Base-by-base conservation (phyloP, 2,797 vertebrate genomes). In the Brachyalestes nurse region DNA sequence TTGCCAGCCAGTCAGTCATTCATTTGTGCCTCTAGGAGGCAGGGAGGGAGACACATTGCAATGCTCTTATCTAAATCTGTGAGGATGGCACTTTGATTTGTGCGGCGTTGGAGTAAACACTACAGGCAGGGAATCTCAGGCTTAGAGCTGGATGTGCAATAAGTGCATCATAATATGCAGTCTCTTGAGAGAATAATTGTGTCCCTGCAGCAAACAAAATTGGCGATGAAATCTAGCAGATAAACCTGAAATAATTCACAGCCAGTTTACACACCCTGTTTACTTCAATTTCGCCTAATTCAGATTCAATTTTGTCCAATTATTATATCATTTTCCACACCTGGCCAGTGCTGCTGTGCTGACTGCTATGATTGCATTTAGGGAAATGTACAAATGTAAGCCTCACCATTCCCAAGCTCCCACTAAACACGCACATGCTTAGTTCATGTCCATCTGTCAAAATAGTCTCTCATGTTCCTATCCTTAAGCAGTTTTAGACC, bases 111-210 rank as follows among this genome's bases (percentile, higher is more conserved):
- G 42, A 79, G 72, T 75, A 84, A 84, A 79, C 67, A 79, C 75
- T 40, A 58, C 71, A 79, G 69, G 53, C 78, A 57, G 78, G 80
- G 76, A 86, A 66, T 58, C 66, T 25, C 4, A 12, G 75, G 55
- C 71, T 80, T 71, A 62, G 67, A 75, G 78, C 72, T 75, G 67
- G 77, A 84, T 87, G 69, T 72, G 77, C 76, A 72, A 75, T 75
- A 76, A 84, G 79, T 80, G 58, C 78, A 76, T 53, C 75, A 67
- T 72, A 84, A 86, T 81, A 73, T 81, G 74, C 69, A 28, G 42
- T 34, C 82, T 86, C 84, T 83, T 77, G 75, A 77, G 62, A 79
- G 81, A 84, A 79, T 87, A 87, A 84, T 84, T 81, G 84, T 81
- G 64, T 81, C 75, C 80, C 81, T 80, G 84, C 79, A 75, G 80